Conservation (phyloP, 2,113 vertebrate species). For the Urocolius indicus region DNA sequence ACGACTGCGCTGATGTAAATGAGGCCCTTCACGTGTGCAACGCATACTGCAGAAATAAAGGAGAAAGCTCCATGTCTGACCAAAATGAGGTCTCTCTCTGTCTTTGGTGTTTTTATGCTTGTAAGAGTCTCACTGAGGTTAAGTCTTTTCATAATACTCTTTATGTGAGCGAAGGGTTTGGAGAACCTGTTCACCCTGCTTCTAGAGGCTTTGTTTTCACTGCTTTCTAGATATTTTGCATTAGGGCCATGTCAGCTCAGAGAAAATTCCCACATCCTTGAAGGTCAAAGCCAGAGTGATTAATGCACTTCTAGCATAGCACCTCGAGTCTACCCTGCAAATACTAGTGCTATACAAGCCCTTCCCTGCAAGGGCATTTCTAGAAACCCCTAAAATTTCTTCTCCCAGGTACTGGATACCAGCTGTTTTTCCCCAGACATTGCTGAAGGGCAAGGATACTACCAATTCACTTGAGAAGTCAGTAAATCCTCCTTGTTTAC, state of each 20-base stretch:
- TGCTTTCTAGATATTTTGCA: not conserved
- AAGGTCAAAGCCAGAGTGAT: not conserved
- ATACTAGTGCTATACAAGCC: accelerated
- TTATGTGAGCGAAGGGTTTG: accelerated
- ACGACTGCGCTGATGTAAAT: constrained; percentile 4
- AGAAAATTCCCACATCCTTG: not conserved
- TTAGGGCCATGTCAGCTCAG: not conserved
- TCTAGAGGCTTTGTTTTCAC: not conserved
- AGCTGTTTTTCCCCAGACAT: not conserved
- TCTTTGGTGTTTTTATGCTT: not conserved
- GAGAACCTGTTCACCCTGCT: accelerated
- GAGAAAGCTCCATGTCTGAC: constrained; percentile 58
- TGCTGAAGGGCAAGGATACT: not conserved
- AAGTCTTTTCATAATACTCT: not conserved
- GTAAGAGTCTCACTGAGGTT: not conserved
- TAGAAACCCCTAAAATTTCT: not conserved
- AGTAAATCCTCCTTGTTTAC: constrained; percentile 31
- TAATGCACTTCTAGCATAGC: accelerated
- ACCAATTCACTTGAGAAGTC: not conserved
- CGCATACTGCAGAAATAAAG: constrained; percentile 66
- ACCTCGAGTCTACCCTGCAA: not conserved
- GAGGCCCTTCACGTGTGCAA: constrained; percentile 22
- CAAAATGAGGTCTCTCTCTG: not conserved
- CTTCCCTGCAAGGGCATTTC: not conserved
- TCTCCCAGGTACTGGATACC: not conserved